A percentile compares a stretch with the other conserved stretches of the same genome.
Evolutionary conservation across 2,113 vertebrate genomes (phyloP).

Genomic region (Hypanus sabinus): DNA sequence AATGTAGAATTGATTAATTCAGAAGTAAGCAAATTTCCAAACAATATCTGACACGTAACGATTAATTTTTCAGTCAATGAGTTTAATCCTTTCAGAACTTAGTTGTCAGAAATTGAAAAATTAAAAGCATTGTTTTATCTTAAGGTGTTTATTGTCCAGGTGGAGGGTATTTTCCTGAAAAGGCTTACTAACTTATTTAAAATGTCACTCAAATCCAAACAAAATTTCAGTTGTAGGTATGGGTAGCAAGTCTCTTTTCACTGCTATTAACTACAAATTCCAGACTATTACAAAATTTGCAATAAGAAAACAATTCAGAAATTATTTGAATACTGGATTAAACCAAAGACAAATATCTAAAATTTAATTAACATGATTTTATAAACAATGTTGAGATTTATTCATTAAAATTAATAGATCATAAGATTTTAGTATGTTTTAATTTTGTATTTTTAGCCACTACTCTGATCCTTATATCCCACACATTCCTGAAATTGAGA

Average conservation of each 20-base stretch:
- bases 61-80: neutral
- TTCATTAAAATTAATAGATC: neutral
- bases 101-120: neutral
- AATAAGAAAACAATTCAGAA: neutral
- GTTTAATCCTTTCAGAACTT: neutral
- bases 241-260: neutral
- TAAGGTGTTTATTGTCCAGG: neutral
- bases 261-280: neutral
- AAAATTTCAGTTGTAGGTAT: neutral
- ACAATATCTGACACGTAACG: neutral
- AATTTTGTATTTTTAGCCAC: conserved; percentile 53
- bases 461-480: conserved; percentile 63
- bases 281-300: neutral
- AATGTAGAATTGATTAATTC: neutral
- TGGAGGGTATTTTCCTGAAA: neutral
- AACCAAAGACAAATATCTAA: neutral
- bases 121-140: neutral
- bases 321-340: neutral
- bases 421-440: neutral
- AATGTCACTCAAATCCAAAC: neutral
- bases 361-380: neutral
- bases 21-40: neutral
- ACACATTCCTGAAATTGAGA: conserved; percentile 56
- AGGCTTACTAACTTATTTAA: neutral
- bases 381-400: neutral